These are phyloP conservation scores for Aelia acuminata DNA, from an alignment of 2,888 invertebrate genomes.

Conservation along the genomic window DNA sequence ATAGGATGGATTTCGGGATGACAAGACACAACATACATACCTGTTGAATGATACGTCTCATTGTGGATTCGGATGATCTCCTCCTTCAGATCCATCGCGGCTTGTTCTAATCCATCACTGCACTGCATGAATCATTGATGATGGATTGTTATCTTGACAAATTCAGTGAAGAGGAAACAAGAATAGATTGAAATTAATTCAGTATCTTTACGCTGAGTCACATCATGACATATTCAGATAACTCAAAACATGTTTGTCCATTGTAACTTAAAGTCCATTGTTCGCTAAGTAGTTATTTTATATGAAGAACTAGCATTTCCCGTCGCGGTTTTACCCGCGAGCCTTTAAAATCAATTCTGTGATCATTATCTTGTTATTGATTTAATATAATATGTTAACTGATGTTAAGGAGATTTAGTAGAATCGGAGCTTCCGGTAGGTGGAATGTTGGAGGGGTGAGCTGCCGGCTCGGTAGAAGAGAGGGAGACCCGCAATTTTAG, in stretches of 20 bases:
- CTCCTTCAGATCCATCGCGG: background rate
- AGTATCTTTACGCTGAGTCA: background rate
- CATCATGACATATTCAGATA: background rate
- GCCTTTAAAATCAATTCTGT: too few species aligned
- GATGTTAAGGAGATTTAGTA: too few species aligned
- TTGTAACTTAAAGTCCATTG: too few species aligned
- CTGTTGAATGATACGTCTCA: background rate
- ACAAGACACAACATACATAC: background rate
- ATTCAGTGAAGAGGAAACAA: background rate
- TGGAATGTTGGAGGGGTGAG: too few species aligned
- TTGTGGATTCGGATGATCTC: background rate
- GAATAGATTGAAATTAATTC: background rate
- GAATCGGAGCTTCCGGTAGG: too few species aligned
- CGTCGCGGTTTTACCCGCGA: too few species aligned
- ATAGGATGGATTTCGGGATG: background rate
- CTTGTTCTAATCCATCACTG: background rate
- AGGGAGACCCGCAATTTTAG: too few species aligned
- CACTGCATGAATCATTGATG: background rate
- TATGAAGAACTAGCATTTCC: too few species aligned
- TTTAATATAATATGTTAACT: too few species aligned
- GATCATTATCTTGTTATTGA: too few species aligned
- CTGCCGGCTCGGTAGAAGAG: too few species aligned
- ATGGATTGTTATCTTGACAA: background rate
- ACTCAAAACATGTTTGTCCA: background rate
- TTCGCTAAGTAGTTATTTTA: too few species aligned